These are phyloP conservation scores for Drosophila koepferae DNA, from an alignment of 2,888 invertebrate genomes.

Conservation along the genomic window DNA sequence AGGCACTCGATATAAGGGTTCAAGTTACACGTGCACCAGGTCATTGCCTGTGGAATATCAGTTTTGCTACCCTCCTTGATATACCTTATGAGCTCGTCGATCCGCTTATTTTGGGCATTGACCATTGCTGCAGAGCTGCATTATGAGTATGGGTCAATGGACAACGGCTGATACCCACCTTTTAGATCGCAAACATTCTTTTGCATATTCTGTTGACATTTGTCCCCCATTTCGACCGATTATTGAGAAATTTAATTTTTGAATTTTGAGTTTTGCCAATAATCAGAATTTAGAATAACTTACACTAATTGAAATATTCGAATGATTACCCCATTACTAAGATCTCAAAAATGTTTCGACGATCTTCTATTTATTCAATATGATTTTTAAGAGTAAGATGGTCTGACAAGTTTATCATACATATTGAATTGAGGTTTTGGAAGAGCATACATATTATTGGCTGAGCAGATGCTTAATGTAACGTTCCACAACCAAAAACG, in stretches of 20 bases:
- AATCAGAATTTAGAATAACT: background rate
- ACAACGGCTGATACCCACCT: conserved; percentile 23
- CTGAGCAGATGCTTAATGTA: conserved; percentile 86
- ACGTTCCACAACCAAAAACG: conserved; percentile 88
- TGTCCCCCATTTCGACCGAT: conserved; percentile 9
- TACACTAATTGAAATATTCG: background rate
- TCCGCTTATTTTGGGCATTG: conserved; percentile 52
- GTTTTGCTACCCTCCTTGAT: conserved; percentile 38
- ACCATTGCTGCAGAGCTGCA: conserved; percentile 41
- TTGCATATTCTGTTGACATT: conserved; percentile 9
- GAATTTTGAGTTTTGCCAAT: background rate
- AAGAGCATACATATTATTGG: background rate
- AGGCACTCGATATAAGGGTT: conserved; percentile 93
- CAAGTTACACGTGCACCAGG: conserved; percentile 19
- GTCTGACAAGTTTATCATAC: background rate
- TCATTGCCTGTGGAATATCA: background rate
- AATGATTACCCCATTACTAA: background rate
- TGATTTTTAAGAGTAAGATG: background rate
- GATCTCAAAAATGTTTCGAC: background rate
- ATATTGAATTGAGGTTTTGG: background rate
- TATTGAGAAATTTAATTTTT: background rate
- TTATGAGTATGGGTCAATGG: background rate
- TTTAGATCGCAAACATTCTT: conserved; percentile 43
- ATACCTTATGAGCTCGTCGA: conserved; percentile 45
- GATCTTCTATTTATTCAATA: background rate